These are phyloP conservation scores for Oryzias woworae DNA, from an alignment of 2,113 vertebrate genomes.

Conservation along the genomic window DNA sequence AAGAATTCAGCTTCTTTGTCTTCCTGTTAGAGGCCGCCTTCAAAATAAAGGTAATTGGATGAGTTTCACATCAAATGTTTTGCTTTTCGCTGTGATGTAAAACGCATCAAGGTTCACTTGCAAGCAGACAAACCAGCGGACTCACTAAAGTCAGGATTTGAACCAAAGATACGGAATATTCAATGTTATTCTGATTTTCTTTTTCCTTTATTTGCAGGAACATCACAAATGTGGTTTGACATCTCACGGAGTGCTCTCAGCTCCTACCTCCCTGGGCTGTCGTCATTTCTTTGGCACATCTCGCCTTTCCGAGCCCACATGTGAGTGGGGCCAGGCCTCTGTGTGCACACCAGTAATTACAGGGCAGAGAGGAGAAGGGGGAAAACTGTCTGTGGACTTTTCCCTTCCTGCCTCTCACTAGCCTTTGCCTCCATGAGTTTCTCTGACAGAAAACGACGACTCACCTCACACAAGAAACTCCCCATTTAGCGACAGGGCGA, in stretches of 20 bases:
- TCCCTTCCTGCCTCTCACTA: constrained; percentile 11
- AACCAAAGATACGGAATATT: too few relatives aligned
- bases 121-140: too few relatives aligned
- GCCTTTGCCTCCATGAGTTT: constrained; percentile 11
- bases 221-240: background rate
- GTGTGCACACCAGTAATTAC: constrained; percentile 49
- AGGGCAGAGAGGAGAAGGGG: constrained; percentile 40
- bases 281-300: constrained; percentile 19
- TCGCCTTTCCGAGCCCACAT: constrained; percentile 29
- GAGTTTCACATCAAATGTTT: too few relatives aligned
- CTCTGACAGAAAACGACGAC: constrained; percentile 31
- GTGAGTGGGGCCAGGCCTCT: constrained; percentile 36
- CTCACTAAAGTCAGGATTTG: too few relatives aligned
- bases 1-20: too few relatives aligned
- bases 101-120: too few relatives aligned
- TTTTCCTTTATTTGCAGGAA: too few relatives aligned
- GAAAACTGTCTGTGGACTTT: constrained; percentile 38
- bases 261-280: background rate
- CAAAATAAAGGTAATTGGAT: too few relatives aligned
- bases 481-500: constrained; percentile 31
- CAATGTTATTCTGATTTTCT: too few relatives aligned
- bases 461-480: constrained; percentile 51
- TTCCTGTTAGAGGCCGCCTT: too few relatives aligned
- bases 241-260: background rate
- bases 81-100: too few relatives aligned